A percentile compares a stretch with the other conserved stretches of the same genome.
These are phyloP conservation scores for Bimastos eiseni DNA, from an alignment of 2,888 invertebrate species.

Conservation along the genomic window DNA sequence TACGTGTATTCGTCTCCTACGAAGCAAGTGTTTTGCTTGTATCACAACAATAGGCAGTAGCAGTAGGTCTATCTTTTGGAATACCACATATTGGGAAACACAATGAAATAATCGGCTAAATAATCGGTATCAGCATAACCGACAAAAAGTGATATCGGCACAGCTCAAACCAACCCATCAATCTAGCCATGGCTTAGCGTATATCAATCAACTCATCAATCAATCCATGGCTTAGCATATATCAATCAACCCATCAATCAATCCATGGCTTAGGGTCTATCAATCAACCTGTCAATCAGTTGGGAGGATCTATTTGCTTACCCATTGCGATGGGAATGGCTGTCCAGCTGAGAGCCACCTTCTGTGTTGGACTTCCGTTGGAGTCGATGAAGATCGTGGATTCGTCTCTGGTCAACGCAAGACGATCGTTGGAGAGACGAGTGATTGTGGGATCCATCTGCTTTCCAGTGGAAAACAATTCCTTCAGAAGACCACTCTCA, in stretches of 20 bases:
- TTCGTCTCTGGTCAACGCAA: conserved; percentile 83
- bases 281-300: conserved; percentile 54
- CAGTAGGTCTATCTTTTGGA: too few species aligned
- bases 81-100: too few species aligned
- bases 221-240: conserved; percentile 6
- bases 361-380: conserved; percentile 72
- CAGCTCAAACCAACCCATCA: conserved; percentile 57
- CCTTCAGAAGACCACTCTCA: conserved; percentile 70
- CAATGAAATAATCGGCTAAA: too few species aligned
- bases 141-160: too few species aligned
- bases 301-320: conserved; percentile 41
- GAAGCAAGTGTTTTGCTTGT: too few species aligned
- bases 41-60: too few species aligned
- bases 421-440: conserved; percentile 56
- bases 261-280: conserved; percentile 64
- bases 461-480: conserved; percentile 73
- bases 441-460: conserved; percentile 62
- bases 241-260: conserved; percentile 61
- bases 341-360: conserved; percentile 76
- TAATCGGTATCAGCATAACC: too few species aligned
- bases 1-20: too few species aligned
- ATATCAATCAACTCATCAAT: conserved; percentile 64
- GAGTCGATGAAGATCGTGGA: conserved; percentile 84
- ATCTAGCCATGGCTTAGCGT: conserved; percentile 66
- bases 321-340: conserved; percentile 71